Evolutionary conservation across 2,113 vertebrate genomes (phyloP).

Genomic region (Sciurus niger): DNA sequence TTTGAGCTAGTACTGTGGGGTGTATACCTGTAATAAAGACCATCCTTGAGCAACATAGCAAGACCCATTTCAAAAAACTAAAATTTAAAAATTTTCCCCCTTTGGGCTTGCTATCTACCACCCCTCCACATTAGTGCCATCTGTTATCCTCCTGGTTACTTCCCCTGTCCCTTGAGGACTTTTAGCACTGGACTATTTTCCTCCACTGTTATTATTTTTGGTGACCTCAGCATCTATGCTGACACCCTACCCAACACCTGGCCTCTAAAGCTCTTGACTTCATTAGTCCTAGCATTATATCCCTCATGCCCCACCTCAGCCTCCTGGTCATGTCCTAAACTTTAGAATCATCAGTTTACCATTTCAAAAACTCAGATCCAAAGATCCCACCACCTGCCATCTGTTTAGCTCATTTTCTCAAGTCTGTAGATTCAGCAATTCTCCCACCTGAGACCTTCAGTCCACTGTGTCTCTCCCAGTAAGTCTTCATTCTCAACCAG

Average conservation of each 20-base stretch:
- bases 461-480: neutral
- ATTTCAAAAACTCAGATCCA: slow-evolving; percentile 2
- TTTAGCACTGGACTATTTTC: neutral
- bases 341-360: neutral
- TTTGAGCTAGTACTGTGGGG: neutral
- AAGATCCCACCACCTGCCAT: neutral
- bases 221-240: neutral
- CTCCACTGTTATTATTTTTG: neutral
- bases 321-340: neutral
- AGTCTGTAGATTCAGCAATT: neutral
- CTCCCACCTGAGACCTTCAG: neutral
- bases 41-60: neutral
- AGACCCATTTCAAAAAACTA: neutral
- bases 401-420: neutral
- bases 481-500: neutral
- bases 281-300: neutral
- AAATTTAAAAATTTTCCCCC: neutral
- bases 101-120: neutral
- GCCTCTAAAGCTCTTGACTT: neutral
- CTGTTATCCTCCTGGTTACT: neutral
- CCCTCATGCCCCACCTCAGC: neutral
- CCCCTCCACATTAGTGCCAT: neutral
- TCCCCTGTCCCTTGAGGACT: neutral
- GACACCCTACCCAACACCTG: neutral
- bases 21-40: neutral